phyloP scores from a whole-genome alignment of 2,113 vertebrate species.

The Boulengeromyrus knoepffleri region DNA sequence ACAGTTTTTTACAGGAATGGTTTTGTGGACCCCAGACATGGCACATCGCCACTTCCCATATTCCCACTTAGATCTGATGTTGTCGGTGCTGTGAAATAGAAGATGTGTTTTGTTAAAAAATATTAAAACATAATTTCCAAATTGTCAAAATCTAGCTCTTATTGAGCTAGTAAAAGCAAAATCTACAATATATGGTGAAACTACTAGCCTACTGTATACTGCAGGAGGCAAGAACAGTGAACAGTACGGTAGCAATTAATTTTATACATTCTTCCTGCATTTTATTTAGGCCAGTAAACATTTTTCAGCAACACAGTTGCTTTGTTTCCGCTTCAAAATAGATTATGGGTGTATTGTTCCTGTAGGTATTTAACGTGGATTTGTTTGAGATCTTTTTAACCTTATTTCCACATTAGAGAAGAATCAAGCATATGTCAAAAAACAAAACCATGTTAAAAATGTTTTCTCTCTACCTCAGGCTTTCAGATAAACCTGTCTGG shows the following conservation, averaged over 20 bases:
- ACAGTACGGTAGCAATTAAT: not conserved
- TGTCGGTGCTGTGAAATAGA: not conserved
- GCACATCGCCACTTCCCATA: not conserved
- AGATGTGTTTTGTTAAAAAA: not conserved
- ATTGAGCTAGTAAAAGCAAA: not conserved
- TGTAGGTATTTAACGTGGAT: not conserved
- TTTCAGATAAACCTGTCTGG: conserved; percentile 70
- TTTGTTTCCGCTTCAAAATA: not conserved
- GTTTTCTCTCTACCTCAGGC: conserved; percentile 54
- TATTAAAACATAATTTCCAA: not conserved
- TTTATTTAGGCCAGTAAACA: not conserved
- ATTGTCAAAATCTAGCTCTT: not conserved
- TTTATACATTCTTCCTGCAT: not conserved
- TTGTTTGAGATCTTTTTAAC: not conserved
- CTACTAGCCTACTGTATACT: not conserved
- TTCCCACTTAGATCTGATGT: not conserved
- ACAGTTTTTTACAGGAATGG: not conserved
- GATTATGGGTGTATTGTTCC: not conserved
- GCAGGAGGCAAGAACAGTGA: not conserved
- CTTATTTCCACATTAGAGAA: not conserved
- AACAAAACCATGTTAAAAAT: conserved; percentile 38
- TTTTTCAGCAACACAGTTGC: not conserved
- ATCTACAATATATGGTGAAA: not conserved
- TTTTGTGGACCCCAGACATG: not conserved
- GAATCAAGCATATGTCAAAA: conserved; percentile 21